Percentiles rank a stretch among this genome's conserved stretches.
These are phyloP conservation scores for Charadrius vociferus DNA, from an alignment of 2,113 vertebrate genomes.

Conservation along the genomic window DNA sequence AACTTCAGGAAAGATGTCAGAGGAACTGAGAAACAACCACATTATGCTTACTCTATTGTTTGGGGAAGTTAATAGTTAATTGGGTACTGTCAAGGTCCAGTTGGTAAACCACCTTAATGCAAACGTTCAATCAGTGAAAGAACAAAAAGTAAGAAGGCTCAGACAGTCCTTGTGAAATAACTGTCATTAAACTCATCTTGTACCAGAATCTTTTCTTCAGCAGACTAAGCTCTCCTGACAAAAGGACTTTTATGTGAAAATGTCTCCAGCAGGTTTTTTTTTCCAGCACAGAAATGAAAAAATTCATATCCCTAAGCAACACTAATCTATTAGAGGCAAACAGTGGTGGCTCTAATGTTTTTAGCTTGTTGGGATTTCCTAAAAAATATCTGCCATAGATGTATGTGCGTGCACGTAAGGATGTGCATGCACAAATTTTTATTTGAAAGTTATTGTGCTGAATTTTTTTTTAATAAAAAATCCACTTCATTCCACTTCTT, in stretches of 20 bases:
- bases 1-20: background rate
- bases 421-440: background rate
- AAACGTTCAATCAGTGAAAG: background rate
- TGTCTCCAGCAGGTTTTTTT: background rate
- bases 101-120: background rate
- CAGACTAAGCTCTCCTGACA: background rate
- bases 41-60: background rate
- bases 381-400: background rate
- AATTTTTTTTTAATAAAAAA: background rate
- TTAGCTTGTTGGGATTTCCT: background rate
- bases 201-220: background rate
- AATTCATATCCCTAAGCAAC: background rate
- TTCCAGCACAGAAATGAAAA: background rate
- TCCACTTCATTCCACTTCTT: background rate
- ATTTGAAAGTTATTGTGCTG: background rate
- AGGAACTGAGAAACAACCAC: background rate
- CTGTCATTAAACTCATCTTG: background rate
- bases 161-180: background rate
- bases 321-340: slow-evolving; percentile 1
- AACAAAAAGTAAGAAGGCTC: background rate
- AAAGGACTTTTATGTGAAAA: slow-evolving; percentile 39
- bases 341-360: background rate
- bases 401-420: background rate
- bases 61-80: background rate
- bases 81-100: background rate